Evolutionary conservation across 2,888 invertebrate species (phyloP), one percentile per base, ranked within the genome.

Genomic region (Plagodis dolabraria): DNA sequence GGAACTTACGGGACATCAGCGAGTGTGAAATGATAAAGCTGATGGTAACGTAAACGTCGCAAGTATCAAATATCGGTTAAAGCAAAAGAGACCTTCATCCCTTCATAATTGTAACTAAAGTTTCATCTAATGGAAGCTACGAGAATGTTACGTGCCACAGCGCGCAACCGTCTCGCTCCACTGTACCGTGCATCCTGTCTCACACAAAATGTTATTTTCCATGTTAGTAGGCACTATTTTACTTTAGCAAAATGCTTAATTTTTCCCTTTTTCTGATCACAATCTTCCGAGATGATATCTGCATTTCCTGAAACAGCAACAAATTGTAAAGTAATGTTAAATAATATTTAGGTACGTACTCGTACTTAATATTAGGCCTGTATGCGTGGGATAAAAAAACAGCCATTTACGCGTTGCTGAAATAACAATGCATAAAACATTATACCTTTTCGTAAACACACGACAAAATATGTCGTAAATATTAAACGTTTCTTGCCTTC

Each of bases 121-220:
- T 67, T 72, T 69, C 63, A 60, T 67, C 59, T 68, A 11, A 43
- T 63, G 68, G 63, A 70, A 55, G 62, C 65, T 73, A 79, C 74
- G 69, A 69, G 76, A 80, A 80, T 76, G 80, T 86, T 86, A 84
- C 78, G 79, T 69, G 80, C 86, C 76, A 64, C 85, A 79, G 84
- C 80, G 87, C 92, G 85, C 87, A 87, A 87, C 91, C 84, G 92
- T 90, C 85, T 86, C 90, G 92, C 90, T 92, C 86, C 89, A 88
- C 79, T 87, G 91, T 90, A 72, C 83, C 90, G 92, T 86, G 82
- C 84, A 92, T 92, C 92, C 92, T 91, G 90, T 81, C 82, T 75
- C 75, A 73, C 75, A 72, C 82, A 82, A 80, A 83, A 61, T 61
- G 77, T 83, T 59, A 83, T 86, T 88, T 87, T 86, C 84, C 79